Evolutionary conservation across 2,113 vertebrate species (phyloP).

Genomic region (Lepus americanus): DNA sequence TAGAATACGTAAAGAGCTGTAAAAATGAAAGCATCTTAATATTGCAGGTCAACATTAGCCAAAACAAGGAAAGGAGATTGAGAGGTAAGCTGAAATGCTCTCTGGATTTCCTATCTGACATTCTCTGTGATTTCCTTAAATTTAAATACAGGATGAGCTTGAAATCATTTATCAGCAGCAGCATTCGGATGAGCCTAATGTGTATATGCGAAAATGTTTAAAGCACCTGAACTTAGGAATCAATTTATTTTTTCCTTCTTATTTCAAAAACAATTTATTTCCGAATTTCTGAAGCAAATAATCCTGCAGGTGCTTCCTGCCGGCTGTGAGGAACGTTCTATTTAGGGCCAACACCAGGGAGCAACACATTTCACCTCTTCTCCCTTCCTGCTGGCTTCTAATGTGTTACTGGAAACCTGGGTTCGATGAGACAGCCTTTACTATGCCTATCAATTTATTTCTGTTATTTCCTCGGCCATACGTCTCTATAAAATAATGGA

Average conservation of each 20-base stretch:
- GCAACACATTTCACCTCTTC: conserved; percentile 21
- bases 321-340: conserved; percentile 56
- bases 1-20: conserved; percentile 68
- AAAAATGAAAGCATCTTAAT: conserved; percentile 79
- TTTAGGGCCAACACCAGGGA: conserved; percentile 55
- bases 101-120: neutral
- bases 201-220: neutral
- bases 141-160: conserved; percentile 44
- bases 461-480: conserved; percentile 44
- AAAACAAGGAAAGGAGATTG: conserved; percentile 67
- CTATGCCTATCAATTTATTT: conserved; percentile 14
- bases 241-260: conserved; percentile 63
- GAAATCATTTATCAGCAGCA: neutral
- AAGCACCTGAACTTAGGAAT: conserved; percentile 29
- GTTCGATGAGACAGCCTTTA: neutral
- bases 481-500: neutral
- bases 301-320: conserved; percentile 79
- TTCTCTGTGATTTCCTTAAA: neutral
- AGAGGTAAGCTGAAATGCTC: conserved; percentile 60
- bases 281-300: conserved; percentile 71
- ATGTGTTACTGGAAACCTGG: neutral
- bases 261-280: conserved; percentile 77
- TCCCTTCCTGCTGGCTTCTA: conserved; percentile 42
- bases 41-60: conserved; percentile 51
- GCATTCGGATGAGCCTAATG: conserved; percentile 5